phyloP scores from a whole-genome alignment of 1,140 invertebrate species.

The Rhynchophorus ferrugineus region DNA sequence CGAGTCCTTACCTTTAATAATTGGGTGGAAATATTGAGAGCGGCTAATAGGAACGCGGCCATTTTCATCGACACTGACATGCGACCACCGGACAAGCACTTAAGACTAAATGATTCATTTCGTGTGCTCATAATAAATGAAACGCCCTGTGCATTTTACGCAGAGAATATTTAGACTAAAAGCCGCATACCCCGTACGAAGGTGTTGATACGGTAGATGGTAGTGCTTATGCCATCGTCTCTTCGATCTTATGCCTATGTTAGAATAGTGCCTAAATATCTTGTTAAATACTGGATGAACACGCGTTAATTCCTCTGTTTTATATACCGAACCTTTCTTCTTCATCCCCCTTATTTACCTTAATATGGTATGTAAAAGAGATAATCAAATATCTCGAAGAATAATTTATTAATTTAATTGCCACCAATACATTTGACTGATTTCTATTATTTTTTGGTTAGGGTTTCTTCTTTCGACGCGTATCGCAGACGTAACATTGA shows the following conservation, averaged over 20 bases:
- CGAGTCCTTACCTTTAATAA: no score
- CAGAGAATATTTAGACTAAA: slow-evolving; percentile 12
- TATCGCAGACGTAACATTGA: no score
- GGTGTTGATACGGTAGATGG: slow-evolving; percentile 22
- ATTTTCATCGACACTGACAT: neutral
- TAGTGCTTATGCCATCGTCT: slow-evolving; percentile 26
- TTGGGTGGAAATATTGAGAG: neutral
- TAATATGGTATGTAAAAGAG: no score
- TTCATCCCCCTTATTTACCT: no score
- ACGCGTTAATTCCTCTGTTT: no score
- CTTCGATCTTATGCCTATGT: slow-evolving; percentile 31
- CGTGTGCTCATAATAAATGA: neutral
- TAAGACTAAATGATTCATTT: neutral
- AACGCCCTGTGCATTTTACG: neutral
- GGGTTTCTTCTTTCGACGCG: no score
- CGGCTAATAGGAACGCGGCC: neutral
- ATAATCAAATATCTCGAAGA: no score
- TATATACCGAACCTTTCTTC: no score
- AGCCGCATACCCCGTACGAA: slow-evolving; percentile 20
- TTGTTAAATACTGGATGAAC: slow-evolving; percentile 6
- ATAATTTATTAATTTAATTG: no score
- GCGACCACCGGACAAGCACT: neutral
- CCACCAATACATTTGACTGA: no score
- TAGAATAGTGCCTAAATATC: slow-evolving; percentile 35
- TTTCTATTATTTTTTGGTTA: no score